Evolutionary conservation across 2,797 vertebrate genomes (phyloP), one percentile per base, ranked within the genome.

Genomic region (Chelmon rostratus): DNA sequence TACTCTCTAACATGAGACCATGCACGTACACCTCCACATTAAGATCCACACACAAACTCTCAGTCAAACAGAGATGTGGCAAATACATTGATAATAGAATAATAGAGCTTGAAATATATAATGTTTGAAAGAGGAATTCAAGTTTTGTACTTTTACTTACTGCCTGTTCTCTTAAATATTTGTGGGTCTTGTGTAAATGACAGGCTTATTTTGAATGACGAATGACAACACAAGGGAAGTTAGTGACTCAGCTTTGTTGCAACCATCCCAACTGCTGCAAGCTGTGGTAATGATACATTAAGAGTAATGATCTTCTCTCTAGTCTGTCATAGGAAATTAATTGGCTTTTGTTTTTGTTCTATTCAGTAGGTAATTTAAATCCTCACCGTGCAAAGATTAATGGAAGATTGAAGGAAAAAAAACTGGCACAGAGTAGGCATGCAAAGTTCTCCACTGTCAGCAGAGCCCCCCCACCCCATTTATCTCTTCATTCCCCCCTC

Each of bases 391-490:
- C 10, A 28, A 28, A 82, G 86, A 76, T 54, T 37, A 75, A 86
- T 84, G n/a, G 33, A 76, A 78, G 66, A 76, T 78, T 53, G 62
- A 62, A 62, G 11, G 21, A 31, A 38, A 63, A 44, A 52, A 52
- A 68, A 72, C 11, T 73, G 46, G 52, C 28, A 47, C 38, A 59
- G 64, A 71, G 40, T 47, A 78, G 69, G 46, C 46, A 73, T 84
- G 69, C 35, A 81, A 82, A 90, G 85, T 89, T 90, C 47, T 46
- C 46, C 59, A 49, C 66, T 58, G 76, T 87, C 65, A 81, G 76
- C 74, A 76, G 53, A 81, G 58, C 28, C 35, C 38, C 44, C 64
- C 59, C 21, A 73, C 42, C 69, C 49, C 65, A 54, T 80, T 82
- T 81, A 62, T 65, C 33, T 71, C 37, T 50, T 54, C 44, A 50